These are phyloP conservation scores for Drosophila lutescens DNA, from an alignment of 2,888 invertebrate species.

Conservation along the genomic window DNA sequence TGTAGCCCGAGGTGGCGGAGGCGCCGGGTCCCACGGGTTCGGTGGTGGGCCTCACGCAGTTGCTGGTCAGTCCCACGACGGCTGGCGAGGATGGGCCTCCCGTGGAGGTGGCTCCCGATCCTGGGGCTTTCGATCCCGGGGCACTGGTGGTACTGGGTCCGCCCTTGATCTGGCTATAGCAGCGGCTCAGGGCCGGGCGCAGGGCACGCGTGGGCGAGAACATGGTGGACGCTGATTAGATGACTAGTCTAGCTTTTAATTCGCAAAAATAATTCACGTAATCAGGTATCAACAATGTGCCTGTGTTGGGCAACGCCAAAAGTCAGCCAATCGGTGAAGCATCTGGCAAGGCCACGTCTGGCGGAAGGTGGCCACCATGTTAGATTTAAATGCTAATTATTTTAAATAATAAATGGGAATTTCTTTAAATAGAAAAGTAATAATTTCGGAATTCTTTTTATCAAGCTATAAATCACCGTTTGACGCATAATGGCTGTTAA, in stretches of 20 bases:
- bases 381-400: too few relatives aligned
- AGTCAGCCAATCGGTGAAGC: background rate
- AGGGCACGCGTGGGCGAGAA: slow-evolving; percentile 56
- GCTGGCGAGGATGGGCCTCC: background rate
- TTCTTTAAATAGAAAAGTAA: too few relatives aligned
- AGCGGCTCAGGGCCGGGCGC: slow-evolving; percentile 51
- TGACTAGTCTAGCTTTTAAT: slow-evolving; percentile 15
- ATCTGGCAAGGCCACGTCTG: background rate
- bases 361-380: slow-evolving; percentile 9
- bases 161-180: slow-evolving; percentile 63
- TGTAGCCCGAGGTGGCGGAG: slow-evolving; percentile 87
- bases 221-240: slow-evolving; percentile 45
- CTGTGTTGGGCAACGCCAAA: slow-evolving; percentile 9
- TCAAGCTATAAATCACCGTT: too few relatives aligned
- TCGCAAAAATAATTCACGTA: slow-evolving; percentile 73
- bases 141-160: slow-evolving; percentile 37
- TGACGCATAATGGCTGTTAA: too few relatives aligned
- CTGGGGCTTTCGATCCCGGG: slow-evolving; percentile 14
- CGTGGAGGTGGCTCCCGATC: background rate
- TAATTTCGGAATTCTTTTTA: too few relatives aligned
- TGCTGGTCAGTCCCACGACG: slow-evolving; percentile 86
- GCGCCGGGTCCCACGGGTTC: slow-evolving; percentile 83
- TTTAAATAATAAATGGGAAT: too few relatives aligned
- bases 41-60: slow-evolving; percentile 85
- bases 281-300: slow-evolving; percentile 48